phyloP scores from a whole-genome alignment of 2,888 invertebrate genomes.

The Xanthorhoe spadicearia region DNA sequence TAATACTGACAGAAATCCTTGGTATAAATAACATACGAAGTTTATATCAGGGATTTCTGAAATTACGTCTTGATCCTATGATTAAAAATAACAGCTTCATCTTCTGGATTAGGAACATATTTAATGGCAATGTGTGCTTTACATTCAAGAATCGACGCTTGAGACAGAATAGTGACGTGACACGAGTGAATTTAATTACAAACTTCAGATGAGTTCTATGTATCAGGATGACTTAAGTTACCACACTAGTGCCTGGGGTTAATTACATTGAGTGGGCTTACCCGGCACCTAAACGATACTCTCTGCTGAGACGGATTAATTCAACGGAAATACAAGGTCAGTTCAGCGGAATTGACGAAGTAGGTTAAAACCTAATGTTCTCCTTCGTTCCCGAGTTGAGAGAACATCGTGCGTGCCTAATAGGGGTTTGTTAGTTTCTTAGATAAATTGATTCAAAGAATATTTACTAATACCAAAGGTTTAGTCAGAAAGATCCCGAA shows the following conservation, averaged over 20 bases:
- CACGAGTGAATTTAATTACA: neutral
- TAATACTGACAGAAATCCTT: neutral
- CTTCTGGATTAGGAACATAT: neutral
- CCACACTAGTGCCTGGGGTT: neutral
- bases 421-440: neutral
- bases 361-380: neutral
- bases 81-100: neutral
- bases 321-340: neutral
- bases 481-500: too few species aligned
- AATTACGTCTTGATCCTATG: neutral
- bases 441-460: too few species aligned
- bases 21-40: too few species aligned
- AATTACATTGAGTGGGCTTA: neutral
- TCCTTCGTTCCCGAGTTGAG: neutral
- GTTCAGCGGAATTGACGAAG: neutral
- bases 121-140: too few species aligned
- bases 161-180: neutral
- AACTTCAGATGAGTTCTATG: neutral
- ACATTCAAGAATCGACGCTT: neutral
- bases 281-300: neutral
- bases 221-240: neutral
- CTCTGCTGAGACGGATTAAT: neutral
- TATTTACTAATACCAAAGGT: too few species aligned
- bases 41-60: too few species aligned
- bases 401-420: neutral